phyloP scores from a whole-genome alignment of 2,888 invertebrate genomes.

The Eupithecia exiguata region DNA sequence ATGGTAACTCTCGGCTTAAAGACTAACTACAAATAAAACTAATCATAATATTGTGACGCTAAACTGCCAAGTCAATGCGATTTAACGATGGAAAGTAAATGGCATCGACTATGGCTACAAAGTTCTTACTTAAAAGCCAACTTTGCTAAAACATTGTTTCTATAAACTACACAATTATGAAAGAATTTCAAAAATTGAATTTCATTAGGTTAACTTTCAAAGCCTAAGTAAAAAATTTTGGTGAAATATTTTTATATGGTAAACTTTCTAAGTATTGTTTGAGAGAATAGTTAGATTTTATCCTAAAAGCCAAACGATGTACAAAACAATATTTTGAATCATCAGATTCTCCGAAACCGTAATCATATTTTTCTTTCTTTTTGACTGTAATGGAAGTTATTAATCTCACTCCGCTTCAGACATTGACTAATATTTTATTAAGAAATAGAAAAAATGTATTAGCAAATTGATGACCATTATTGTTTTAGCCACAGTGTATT shows the following conservation, averaged over 20 bases:
- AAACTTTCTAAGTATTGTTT: constrained; percentile 15
- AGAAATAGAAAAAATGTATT: constrained; percentile 29
- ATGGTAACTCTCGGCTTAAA: constrained; percentile 76
- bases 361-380: constrained; percentile 16
- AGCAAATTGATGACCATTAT: constrained; percentile 28
- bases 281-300: constrained; percentile 12
- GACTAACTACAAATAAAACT: constrained; percentile 61
- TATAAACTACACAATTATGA: neutral
- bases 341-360: constrained; percentile 16
- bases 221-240: constrained; percentile 13
- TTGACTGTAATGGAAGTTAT: constrained; percentile 20
- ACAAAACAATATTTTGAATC: constrained; percentile 17
- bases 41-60: constrained; percentile 46
- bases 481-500: constrained; percentile 32
- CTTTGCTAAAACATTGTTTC: constrained; percentile 51
- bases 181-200: constrained; percentile 10
- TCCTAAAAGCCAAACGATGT: constrained; percentile 16
- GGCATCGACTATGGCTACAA: constrained; percentile 64
- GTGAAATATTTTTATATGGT: constrained; percentile 25
- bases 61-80: constrained; percentile 47
- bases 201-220: constrained; percentile 17
- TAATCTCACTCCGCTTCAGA: constrained; percentile 12
- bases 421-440: constrained; percentile 13
- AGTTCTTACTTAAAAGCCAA: constrained; percentile 34
- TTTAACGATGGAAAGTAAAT: constrained; percentile 45